Base-by-base conservation (phyloP, 2,797 vertebrate species). In the Gambelia wislizenii region DNA sequence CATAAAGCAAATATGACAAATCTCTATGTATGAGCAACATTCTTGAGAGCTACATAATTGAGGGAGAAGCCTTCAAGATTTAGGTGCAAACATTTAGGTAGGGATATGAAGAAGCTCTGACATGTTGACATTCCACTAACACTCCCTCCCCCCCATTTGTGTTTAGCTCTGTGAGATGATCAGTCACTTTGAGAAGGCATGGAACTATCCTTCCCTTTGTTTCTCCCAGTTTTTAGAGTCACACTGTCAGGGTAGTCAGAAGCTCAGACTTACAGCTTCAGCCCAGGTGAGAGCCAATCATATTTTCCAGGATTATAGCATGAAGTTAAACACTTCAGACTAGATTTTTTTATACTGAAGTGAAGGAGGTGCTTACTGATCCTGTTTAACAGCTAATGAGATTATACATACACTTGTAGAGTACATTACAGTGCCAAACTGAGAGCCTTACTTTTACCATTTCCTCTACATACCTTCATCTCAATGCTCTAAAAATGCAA, bases 371-470 rank as follows among this genome's bases (percentile, higher is more conserved):
- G 8, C 39, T 89, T 90, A 47, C 78, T 78, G 82, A 91, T 89
- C 25, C 25, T 0, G 0, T 84, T 90, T 88, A 67, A 49, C 47
- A 83, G 44, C 64, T 74, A 91, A 76, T 22, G 16, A 1, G 0
- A 33, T 22, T 89, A 49, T 78, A 8, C 72, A 13, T 2, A 2
- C 6, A 70, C 33, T 54, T n/a, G 49, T 39, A 12, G 16, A 85
- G 82, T 9, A 16, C 4, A 39, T 30, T 25, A 84, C 20, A 54
- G 0, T 7, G 5, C 56, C 64, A 61, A 18, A 52, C 82, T 78
- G 49, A 76, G 20, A 14, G 85, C 61, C 83, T 69, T 85, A 1
- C n/a, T 16, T 87, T 87, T 87, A 88, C 78, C 85, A 89, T 89
- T 52, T 39, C 49, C 1, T 10, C 39, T 44, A 33, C 30, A 44